A percentile compares a stretch with the other conserved stretches of the same genome.
Evolutionary conservation across 1,140 invertebrate species (phyloP).

Genomic region (Cataglyphis hispanica): DNA sequence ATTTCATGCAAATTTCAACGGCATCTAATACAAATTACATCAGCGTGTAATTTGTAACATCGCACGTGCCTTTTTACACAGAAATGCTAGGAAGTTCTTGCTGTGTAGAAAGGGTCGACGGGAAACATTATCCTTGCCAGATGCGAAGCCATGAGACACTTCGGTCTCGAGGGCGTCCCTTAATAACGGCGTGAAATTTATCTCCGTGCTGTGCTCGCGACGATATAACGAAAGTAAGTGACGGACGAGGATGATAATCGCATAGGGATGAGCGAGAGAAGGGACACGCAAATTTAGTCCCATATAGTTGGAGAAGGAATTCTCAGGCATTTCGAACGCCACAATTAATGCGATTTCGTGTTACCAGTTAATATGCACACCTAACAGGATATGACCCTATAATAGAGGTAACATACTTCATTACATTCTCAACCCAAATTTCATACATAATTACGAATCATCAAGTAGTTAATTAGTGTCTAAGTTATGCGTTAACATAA

Average conservation of each 20-base stretch:
- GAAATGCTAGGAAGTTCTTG: conserved; percentile 4
- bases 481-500: neutral
- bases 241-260: conserved; percentile 62
- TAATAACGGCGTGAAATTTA: conserved; percentile 64
- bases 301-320: conserved; percentile 24
- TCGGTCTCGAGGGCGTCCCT: conserved; percentile 38
- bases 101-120: conserved; percentile 18
- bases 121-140: conserved; percentile 58
- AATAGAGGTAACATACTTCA: conserved; percentile 22
- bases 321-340: conserved; percentile 30
- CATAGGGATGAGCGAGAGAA: neutral
- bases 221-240: conserved; percentile 55
- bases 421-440: conserved; percentile 15
- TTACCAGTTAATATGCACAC: conserved; percentile 43
- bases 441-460: neutral
- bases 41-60: neutral
- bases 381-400: conserved; percentile 30
- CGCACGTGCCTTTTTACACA: conserved; percentile 8
- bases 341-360: conserved; percentile 50
- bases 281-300: conserved; percentile 54
- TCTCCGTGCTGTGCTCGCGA: conserved; percentile 33
- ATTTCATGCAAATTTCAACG: neutral
- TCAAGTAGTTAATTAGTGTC: neutral
- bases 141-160: conserved; percentile 56
- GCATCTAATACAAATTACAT: conserved; percentile 13